Conservation (phyloP, 2,888 invertebrate genomes). For the Mesochorus sp. region DNA sequence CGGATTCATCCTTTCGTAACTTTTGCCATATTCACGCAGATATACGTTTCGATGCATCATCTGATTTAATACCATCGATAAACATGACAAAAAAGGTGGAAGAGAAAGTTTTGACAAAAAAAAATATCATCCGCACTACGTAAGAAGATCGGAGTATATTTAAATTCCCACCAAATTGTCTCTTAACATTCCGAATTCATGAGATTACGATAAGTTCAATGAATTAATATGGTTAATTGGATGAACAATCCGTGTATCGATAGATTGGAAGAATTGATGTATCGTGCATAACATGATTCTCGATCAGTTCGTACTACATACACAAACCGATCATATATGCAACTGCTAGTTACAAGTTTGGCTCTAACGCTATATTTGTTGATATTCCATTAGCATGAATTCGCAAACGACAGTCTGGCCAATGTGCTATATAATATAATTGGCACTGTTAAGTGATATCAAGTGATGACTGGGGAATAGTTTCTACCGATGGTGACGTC, state of each 20-base stretch:
- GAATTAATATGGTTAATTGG: no score
- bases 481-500: conserved; percentile 9
- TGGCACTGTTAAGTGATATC: conserved; percentile 66
- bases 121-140: background rate
- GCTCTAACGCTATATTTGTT: conserved; percentile 42
- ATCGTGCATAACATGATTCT: background rate
- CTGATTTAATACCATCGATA: conserved; percentile 42
- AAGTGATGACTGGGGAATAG: conserved; percentile 63
- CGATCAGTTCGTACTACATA: background rate
- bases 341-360: conserved; percentile 26
- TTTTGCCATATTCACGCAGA: conserved; percentile 28
- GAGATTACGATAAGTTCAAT: no score
- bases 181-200: no score
- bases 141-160: no score
- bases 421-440: conserved; percentile 57
- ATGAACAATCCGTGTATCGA: no score
- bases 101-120: conserved; percentile 3
- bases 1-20: conserved; percentile 46
- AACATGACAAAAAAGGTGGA: conserved; percentile 15
- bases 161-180: no score
- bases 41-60: conserved; percentile 24
- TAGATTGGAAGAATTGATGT: no score
- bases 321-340: conserved; percentile 6
- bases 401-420: conserved; percentile 60
- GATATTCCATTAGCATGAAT: conserved; percentile 66